phyloP scores from a whole-genome alignment of 2,888 invertebrate species.

The Hofmannophila pseudospretella region DNA sequence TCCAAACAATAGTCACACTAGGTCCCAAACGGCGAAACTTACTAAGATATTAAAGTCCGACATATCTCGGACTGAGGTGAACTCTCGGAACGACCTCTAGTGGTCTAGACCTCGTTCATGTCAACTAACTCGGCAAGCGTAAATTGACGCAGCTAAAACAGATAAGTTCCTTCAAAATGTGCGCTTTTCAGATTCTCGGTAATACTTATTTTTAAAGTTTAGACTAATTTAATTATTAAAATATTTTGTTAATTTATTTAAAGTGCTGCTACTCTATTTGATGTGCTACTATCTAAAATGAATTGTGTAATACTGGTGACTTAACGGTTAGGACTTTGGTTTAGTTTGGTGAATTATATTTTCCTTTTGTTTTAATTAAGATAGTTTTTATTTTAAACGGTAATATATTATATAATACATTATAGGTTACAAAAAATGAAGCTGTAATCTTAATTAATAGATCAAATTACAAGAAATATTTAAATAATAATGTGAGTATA shows the following conservation, averaged over 20 bases:
- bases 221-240: neutral
- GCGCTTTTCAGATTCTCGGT: neutral
- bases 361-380: no score
- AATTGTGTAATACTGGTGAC: no score
- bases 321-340: no score
- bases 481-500: conserved; percentile 3
- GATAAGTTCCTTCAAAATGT: conserved; percentile 44
- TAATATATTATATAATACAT: no score
- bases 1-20: conserved; percentile 45
- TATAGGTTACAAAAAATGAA: no score
- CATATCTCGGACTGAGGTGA: conserved; percentile 29
- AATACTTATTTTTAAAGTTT: neutral
- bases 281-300: no score
- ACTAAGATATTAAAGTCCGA: conserved; percentile 55
- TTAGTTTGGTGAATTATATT: no score
- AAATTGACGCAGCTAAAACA: conserved; percentile 74
- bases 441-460: no score
- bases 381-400: no score
- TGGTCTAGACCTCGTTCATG: conserved; percentile 57
- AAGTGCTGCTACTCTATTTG: no score
- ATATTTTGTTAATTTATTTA: no score
- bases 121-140: conserved; percentile 69
- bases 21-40: conserved; percentile 46
- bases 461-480: neutral
- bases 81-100: conserved; percentile 38